Evolutionary conservation across 2,113 vertebrate genomes (phyloP).

Genomic region (Promerops cafer): DNA sequence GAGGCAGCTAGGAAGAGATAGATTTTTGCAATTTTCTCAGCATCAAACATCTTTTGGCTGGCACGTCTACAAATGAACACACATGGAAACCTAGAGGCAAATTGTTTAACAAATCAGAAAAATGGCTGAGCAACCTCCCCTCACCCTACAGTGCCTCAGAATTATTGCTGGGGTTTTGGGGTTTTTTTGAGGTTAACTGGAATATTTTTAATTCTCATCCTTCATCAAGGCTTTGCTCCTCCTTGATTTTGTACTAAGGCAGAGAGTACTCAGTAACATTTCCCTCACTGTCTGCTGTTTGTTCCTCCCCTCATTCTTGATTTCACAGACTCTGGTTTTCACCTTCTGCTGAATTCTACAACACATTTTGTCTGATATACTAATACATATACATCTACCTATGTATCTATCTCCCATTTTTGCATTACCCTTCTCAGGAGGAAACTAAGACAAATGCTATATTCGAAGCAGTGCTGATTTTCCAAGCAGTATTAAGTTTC

Average conservation of each 20-base stretch:
- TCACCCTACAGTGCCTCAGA: not conserved
- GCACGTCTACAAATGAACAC: not conserved
- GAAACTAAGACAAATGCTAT: not conserved
- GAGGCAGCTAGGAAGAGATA: not conserved
- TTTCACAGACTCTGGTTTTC: not conserved
- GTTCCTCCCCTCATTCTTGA: not conserved
- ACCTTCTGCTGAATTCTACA: not conserved
- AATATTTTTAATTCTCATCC: not conserved
- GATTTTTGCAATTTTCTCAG: not conserved
- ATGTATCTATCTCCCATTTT: not conserved
- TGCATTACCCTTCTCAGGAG: not conserved
- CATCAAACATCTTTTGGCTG: not conserved
- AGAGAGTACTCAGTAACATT: not conserved
- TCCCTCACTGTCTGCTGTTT: not conserved
- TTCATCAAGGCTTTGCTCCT: not conserved
- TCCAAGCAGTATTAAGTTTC: not conserved
- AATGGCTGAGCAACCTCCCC: not conserved
- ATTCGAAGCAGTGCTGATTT: not conserved
- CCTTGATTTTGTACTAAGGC: not conserved
- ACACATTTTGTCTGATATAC: not conserved
- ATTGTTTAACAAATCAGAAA: not conserved
- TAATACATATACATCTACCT: not conserved
- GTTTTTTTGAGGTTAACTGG: not conserved
- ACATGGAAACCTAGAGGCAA: not conserved
- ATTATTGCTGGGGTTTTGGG: not conserved